A percentile compares a stretch with the other conserved stretches of the same genome.
Evolutionary conservation across 2,888 invertebrate genomes (phyloP).

Genomic region (Synergus laeviventris): DNA sequence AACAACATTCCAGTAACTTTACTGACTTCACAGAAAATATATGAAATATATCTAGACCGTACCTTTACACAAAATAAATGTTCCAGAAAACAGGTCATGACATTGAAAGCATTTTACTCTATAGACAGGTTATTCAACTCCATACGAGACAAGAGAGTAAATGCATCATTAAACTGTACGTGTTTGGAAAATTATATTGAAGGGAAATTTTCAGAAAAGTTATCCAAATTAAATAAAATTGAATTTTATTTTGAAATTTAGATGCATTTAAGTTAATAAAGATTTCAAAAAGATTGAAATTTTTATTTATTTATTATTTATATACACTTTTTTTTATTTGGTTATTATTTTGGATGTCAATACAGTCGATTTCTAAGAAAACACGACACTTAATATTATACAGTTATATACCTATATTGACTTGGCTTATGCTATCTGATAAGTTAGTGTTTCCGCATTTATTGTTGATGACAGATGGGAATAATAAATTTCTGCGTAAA

Average conservation of each 20-base stretch:
- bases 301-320: neutral
- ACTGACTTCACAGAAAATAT: neutral
- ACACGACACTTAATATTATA: no score
- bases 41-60: no score
- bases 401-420: neutral
- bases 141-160: neutral
- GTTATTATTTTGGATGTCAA: neutral
- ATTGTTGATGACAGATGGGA: neutral
- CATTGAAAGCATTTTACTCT: slow-evolving; percentile 15
- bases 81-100: neutral
- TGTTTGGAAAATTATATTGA: neutral
- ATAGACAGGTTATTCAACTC: slow-evolving; percentile 8
- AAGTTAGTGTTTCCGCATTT: neutral
- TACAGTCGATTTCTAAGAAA: no score
- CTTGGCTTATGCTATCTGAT: neutral
- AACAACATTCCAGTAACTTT: neutral
- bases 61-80: neutral
- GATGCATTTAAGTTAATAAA: neutral
- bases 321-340: neutral
- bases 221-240: neutral
- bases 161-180: slow-evolving; percentile 3
- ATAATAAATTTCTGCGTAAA: neutral
- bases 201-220: neutral
- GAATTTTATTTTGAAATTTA: neutral
- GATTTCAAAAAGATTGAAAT: neutral